Evolutionary conservation across 1,140 invertebrate genomes (phyloP), one percentile per base, ranked within the genome.

Genomic region (Trachymyrmex septentrionalis): DNA sequence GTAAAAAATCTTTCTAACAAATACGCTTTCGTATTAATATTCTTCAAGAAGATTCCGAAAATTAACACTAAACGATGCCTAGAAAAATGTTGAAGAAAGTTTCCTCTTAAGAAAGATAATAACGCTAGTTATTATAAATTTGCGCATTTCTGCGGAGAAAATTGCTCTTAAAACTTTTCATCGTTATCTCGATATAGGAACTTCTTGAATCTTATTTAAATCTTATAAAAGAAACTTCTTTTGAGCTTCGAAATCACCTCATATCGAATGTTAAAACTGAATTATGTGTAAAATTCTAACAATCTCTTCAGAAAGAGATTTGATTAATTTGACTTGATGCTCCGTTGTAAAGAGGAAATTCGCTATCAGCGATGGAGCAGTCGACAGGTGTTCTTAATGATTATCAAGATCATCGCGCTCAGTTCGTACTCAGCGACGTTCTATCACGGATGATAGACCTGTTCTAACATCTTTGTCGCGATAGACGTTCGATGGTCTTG

Each of bases 281-380:
- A 48, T 63, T 77, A 27, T 24, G 9, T 27, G 21, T 2, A 10
- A 44, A 10, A 9, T 61, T 24, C 30, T 38, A 55, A 38, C 16
- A 4, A 48, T 34, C 12, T 34, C 12, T 34, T 34, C 6, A 12
- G 4, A 24, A 78, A 80, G 14, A 67, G 61, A 67, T 80, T 19
- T 10, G 19, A 61, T 57, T 48, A 21, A 59, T 61, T 19, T 61
- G 50, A 71, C 27, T 3, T 10, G 14, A 59, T 14, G 61, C 4
- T 53, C 59, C 19, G 27, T 77, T 71, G 82, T 71, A 82, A 44
- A 80, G 12, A 80, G 12, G 9, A 77, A 63, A 27, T 90, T 55
- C 66, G 34, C 88, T 91, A 91, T 91, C 90, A 64, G 85, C 16
- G 59, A 84, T 59, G 55, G 63, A 78, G 55, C 78, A 75, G 61